Base-by-base conservation (phyloP, 2,888 invertebrate species). In the Thera obeliscata region DNA sequence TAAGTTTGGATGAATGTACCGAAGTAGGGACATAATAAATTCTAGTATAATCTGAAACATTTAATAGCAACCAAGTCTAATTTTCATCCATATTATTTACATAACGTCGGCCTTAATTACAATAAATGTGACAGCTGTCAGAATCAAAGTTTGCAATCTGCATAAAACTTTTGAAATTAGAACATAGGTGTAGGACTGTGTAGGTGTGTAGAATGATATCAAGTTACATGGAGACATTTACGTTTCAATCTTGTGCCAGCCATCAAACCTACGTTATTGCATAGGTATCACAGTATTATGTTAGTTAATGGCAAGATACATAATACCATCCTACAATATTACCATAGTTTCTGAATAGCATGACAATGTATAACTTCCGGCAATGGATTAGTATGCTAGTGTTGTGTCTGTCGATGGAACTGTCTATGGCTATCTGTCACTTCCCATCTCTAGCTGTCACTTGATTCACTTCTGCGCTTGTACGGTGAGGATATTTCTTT, bases 381-480 rank as follows among this genome's bases (percentile, higher is more conserved):
- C 50, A 41, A 43, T 6, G 2, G 52, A 3, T 67, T 62, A 67
- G 66, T 67, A 67, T 67, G 62, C 62, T 7, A 55, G 48, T 61
- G 57, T 48, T 58, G 61, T 38, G 58, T 58, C 54, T 22, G 22
- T 22, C 57, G 61, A 66, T 58, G 41, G 35, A 58, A 41, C 55
- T 62, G 61, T 57, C 57, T 66, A 61, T 33, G 65, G 58, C 49
- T 67, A 67, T 67, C 66, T 55, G 62, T 62, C 62, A 62, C 55
- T 49, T 67, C 57, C 58, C 62, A 67, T 67, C 62, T 55, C 58
- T 59, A 62, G 41, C 57, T 62, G 66, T 62, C 66, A 66, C 33
- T 56, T 6, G 36, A 6, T 50, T 52, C 9, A 33, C 56, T 56
- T 9, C 43, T 46, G 43, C 9, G 43, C 43, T 46, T 46, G 43